Base-by-base conservation (phyloP, 2,797 vertebrate genomes). In the Hipposideros larvatus region DNA sequence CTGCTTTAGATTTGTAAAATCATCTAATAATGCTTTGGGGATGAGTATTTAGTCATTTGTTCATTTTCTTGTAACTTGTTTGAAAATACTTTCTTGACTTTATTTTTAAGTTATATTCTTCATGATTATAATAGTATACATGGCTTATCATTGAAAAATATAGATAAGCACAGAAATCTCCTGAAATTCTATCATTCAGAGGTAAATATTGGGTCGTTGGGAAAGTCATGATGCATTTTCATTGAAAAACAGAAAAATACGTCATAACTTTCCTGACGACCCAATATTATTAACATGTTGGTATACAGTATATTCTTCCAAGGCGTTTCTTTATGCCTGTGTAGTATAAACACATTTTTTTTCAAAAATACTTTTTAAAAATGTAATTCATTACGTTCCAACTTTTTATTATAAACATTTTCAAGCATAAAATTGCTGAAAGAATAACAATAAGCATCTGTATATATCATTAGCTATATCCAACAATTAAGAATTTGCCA, bases 391-490 rank as follows among this genome's bases (percentile, higher is more conserved):
- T 87, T 82, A 48, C 61, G n/a, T 68, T 90, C 18, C 41, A 70
- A n/a, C 21, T 68, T 73, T 78, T 79, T 84, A 63, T 94, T 94
- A 71, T 19, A 61, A 77, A 88, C 85, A 68, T 41, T 85, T 90
- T 80, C n/a, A 88, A 63, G 91, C 41, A 59, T 92, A 84, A 90
- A 90, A 95, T 68, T 90, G 19, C 41, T 87, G 37, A 53, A 90
- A 96, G 43, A 88, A 85, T 19, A 85, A 37, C 59, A 77, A 13
- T 88, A 24, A 91, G 34, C 65, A 85, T 61, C 53, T 89, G 11
- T 91, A 11, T 93, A 9, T 87, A 74, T 65, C 53, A 71, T 31
- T 11, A 90, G 41, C 19, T 92, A 59, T 61, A 82, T 94, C 43
- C 18, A 73, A 31, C 43, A 79, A 0, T 93, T 87, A 93, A 91